Percentiles rank a stretch among this genome's conserved stretches.
Evolutionary conservation across 2,113 vertebrate species (phyloP).

Genomic region (Dromiciops gliroides): DNA sequence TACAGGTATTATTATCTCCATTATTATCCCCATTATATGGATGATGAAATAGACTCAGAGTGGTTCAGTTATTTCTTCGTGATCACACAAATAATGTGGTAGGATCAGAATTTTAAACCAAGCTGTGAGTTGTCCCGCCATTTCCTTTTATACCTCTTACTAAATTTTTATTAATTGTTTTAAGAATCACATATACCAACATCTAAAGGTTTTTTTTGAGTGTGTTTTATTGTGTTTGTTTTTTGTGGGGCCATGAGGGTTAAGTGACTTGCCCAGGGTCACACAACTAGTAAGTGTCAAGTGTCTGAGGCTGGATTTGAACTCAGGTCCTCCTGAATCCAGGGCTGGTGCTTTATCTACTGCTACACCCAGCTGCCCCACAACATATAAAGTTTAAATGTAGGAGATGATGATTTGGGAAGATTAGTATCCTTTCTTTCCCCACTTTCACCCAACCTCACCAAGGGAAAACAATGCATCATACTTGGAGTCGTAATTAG

Average conservation of each 20-base stretch:
- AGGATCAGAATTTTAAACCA: not conserved
- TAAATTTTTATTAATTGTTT: not conserved
- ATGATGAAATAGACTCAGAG: not conserved
- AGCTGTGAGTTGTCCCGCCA: not conserved
- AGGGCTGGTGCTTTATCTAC: too few species aligned
- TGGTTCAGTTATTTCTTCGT: not conserved
- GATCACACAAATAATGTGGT: not conserved
- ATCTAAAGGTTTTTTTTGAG: too few species aligned
- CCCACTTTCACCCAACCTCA: not conserved
- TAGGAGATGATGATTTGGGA: not conserved
- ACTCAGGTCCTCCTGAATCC: too few species aligned
- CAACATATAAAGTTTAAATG: not conserved
- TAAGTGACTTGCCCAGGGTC: too few species aligned
- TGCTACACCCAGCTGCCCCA: too few species aligned
- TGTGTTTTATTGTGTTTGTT: too few species aligned
- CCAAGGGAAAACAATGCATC: not conserved
- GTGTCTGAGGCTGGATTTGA: too few species aligned
- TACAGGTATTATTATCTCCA: not conserved
- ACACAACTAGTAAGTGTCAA: too few species aligned
- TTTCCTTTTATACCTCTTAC: not conserved
- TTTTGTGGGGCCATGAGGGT: too few species aligned
- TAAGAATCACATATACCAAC: not conserved
- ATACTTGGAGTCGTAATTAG: not conserved
- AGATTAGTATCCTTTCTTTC: not conserved
- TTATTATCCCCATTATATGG: not conserved